Evolutionary conservation across 2,113 vertebrate genomes (phyloP).

Genomic region (Lepus timidus): DNA sequence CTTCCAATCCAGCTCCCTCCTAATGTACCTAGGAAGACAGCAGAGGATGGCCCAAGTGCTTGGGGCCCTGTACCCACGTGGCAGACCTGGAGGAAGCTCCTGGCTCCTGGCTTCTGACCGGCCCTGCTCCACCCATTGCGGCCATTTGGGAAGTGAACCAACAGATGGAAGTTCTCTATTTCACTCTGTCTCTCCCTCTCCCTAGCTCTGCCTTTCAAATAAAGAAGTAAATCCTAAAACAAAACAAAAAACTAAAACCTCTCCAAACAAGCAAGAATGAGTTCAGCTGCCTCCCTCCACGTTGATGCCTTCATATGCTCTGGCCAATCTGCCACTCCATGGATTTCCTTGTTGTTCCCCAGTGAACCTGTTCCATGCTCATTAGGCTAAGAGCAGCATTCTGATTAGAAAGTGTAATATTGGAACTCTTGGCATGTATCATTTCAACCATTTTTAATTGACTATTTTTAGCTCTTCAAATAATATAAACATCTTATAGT

Average conservation of each 20-base stretch:
- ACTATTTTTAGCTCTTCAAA: slow-evolving; percentile 6
- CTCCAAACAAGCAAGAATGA: not conserved
- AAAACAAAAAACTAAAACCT: not conserved
- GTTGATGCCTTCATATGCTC: not conserved
- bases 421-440: not conserved
- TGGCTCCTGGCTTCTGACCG: too few relatives aligned
- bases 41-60: too few relatives aligned
- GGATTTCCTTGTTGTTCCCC: not conserved
- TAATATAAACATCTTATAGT: slow-evolving; percentile 10
- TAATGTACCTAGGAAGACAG: too few relatives aligned
- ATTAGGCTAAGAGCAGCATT: not conserved
- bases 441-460: not conserved
- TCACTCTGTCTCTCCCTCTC: too few relatives aligned
- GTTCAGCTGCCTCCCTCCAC: not conserved
- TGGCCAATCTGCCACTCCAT: not conserved
- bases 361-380: accelerated
- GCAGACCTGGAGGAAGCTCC: too few relatives aligned
- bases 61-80: too few relatives aligned
- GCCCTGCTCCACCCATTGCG: too few relatives aligned
- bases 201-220: too few relatives aligned
- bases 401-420: not conserved
- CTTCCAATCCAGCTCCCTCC: too few relatives aligned
- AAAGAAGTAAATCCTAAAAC: too few relatives aligned
- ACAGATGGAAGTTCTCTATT: too few relatives aligned
- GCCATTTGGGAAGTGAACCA: too few relatives aligned